Base-by-base conservation (phyloP, 2,797 vertebrate species). In the Parauchenoglanis ngamensis region DNA sequence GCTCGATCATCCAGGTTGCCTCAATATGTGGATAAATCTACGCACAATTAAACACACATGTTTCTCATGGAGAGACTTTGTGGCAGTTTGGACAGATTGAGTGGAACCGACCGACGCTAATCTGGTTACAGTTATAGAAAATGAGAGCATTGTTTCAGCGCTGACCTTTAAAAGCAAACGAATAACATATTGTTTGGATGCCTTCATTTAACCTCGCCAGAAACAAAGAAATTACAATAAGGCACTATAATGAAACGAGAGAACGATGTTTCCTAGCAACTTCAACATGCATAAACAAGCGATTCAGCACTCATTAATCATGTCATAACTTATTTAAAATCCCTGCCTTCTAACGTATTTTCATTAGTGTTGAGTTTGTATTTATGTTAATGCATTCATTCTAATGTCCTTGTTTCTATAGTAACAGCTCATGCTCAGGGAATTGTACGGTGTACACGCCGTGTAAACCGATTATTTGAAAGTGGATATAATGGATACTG, bases 241-340 rank as follows among this genome's bases (percentile, higher is more conserved):
- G 28, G 44, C 61, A 21, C 44, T 82, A 49, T 49, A 68, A 21
- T 19, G 21, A 56, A 28, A 79, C 1, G 49, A 49, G 35, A 31
- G 31, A n/a, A 8, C 2, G 46, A 21, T 13, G 87, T 87, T 75
- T 86, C 89, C 59, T 90, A 89, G 90, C 86, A 89, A 88, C 84
- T 46, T 31, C 75, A 73, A 59, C 73, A 68, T 23, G 83, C 2
- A 82, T 35, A 67, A 82, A 73, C 75, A 76, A 67, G 72, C 28
- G 44, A 75, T 54, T 85, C 72, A 23, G 40, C n/a, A 0, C 54
- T 67, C 72, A 11, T 70, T 49, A 78, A 10, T 49, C 80, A n/a
- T 76, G 80, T 67, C 31, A 63, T 19, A 83, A 57, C 57, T 19
- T 44, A 68, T 83, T 83, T 67, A n/a, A 82, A 28, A 7, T 49